Evolutionary conservation across 1,140 invertebrate species (phyloP).

Genomic region (Periplaneta americana): DNA sequence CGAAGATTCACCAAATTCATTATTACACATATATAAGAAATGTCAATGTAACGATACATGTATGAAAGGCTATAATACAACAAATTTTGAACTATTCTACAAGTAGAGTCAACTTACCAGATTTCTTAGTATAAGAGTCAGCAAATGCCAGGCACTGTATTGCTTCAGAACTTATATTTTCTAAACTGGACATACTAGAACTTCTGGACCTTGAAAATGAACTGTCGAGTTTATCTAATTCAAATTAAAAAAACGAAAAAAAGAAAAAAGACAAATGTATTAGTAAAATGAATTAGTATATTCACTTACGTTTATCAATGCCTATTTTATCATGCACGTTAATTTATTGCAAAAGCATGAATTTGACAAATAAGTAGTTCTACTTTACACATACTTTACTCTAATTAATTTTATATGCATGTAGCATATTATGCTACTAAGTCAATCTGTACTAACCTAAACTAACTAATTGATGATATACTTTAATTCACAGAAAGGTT

Average conservation of each 20-base stretch:
- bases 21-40: too few species aligned
- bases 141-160: slow-evolving; percentile 94
- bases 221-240: slow-evolving; percentile 89
- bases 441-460: not conserved
- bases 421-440: not conserved
- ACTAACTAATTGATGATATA: too few species aligned
- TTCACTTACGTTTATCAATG: not conserved
- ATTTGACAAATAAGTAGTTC: not conserved
- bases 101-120: slow-evolving; percentile 59
- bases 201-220: slow-evolving; percentile 93
- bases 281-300: not conserved
- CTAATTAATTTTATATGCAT: not conserved
- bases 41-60: too few species aligned
- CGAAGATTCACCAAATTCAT: too few species aligned
- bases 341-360: not conserved
- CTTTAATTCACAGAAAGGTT: too few species aligned
- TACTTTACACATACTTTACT: not conserved
- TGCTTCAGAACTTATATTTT: slow-evolving; percentile 93
- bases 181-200: slow-evolving; percentile 94
- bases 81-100: too few species aligned
- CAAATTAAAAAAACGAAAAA: slow-evolving; percentile 9
- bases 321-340: not conserved
- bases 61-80: too few species aligned
- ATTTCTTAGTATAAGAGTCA: slow-evolving; percentile 92
- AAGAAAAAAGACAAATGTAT: not conserved